Base-by-base conservation (phyloP, 2,888 invertebrate species). In the Helleia helle region DNA sequence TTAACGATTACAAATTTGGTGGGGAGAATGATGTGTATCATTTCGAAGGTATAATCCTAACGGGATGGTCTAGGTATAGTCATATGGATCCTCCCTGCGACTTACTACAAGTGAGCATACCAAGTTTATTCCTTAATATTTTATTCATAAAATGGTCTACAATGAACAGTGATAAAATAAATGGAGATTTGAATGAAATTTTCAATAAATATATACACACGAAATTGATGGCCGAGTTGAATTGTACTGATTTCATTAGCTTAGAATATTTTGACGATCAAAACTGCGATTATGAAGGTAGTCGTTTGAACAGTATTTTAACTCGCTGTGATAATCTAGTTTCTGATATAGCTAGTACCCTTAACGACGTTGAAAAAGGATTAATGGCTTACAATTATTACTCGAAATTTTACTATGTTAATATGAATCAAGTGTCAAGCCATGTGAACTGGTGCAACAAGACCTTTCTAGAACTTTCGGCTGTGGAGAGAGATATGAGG, bases 21-120 rank as follows among this genome's bases (percentile, higher is more conserved):
- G 71, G 70, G 0, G 64, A 65, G 31, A 46, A 22, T 1, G 9
- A 48, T 1, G 24, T 51, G 0, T 67, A 55, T 40, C 50, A 52
- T 25, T 89, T 91, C 47, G 81, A 86, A 62, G 92, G 92, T 0
- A 88, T 90, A 0, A 87, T 91, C 42, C 59, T 92, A 8, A 92
- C 91, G 1, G 93, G 92, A 0, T 91, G 91, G 91, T 91, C 91
- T 11, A 77, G 91, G 29, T 92, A 90, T 49, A 88, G 87, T 53
- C 91, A 92, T 54, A 87, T 90, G 56, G 81, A 87, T 7, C 86
- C 89, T 0, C 71, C 89, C 0, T 91, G 90, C 56, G 91, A 91
- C 64, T 59, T 91, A 0, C 59, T 91, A 0, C 89, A 91, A 0
- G 71, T 84, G 0, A 77, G 89, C 0, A 66, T 91, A 29, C 90